phyloP scores from a whole-genome alignment of 1,140 invertebrate species.

The Pseudomyrmex cubaensis region DNA sequence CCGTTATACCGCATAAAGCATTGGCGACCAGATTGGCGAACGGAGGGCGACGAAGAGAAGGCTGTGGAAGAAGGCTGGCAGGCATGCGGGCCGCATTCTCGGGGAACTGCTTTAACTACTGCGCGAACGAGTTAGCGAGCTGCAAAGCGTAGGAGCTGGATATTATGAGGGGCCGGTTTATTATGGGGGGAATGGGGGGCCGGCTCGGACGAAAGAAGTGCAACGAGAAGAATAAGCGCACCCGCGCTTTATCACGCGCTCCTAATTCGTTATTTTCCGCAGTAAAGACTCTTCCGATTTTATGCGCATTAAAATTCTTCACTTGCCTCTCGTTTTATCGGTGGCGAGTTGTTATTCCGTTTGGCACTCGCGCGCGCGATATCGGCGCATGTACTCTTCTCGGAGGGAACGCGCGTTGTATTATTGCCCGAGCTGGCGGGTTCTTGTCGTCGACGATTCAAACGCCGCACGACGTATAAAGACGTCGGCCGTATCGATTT shows the following conservation, averaged over 20 bases:
- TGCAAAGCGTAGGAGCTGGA: constrained; percentile 42
- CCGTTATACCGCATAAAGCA: constrained; percentile 76
- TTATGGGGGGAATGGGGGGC: no score
- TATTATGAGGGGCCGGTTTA: neutral
- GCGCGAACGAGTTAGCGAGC: constrained; percentile 75
- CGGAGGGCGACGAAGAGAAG: neutral
- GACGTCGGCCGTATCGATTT: constrained; percentile 46
- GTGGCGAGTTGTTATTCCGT: neutral
- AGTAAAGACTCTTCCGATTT: constrained; percentile 50
- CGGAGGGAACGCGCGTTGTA: neutral
- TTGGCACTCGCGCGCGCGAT: constrained; percentile 11
- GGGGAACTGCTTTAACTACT: constrained; percentile 77
- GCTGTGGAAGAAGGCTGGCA: constrained; percentile 49
- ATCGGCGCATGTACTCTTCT: constrained; percentile 7
- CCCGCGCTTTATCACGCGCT: constrained; percentile 39
- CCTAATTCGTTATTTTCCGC: constrained; percentile 68
- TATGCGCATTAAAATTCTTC: constrained; percentile 62
- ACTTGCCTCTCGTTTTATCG: constrained; percentile 24
- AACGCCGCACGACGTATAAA: constrained; percentile 18
- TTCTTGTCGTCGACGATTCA: constrained; percentile 11
- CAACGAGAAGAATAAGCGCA: constrained; percentile 34
- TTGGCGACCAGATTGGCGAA: constrained; percentile 57
- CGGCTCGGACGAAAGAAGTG: constrained; percentile 26
- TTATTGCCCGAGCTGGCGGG: constrained; percentile 34
- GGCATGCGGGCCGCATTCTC: constrained; percentile 80